Base-by-base conservation (phyloP, 2,888 invertebrate species). In the Agrochola lychnidis region DNA sequence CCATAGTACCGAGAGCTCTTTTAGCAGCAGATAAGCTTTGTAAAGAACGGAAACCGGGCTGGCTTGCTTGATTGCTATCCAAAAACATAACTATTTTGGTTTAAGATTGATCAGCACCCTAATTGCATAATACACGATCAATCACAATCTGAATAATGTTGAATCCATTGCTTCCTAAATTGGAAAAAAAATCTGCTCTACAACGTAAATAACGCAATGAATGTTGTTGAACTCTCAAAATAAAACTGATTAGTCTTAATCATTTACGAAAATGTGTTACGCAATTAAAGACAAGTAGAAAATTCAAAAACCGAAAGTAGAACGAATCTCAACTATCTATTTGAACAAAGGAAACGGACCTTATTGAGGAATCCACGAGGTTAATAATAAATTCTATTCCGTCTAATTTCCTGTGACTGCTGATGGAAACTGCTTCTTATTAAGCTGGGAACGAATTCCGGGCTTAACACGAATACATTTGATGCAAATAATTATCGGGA, bases 341-440 rank as follows among this genome's bases (percentile, higher is more conserved):
- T 70, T 16, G 12, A 82, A 82, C 64, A 57, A 42, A 68, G 42
- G n/a, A 25, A 66, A 53, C 19, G 25, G 22, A 56, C n/a, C 16
- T n/a, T 2, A 25, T 3, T 51, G 42, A 51, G 51, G 61, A 73
- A 62, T 62, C 30, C 7, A n/a, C 6, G 57, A 53, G 16, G 51
- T 70, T 82, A 78, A 78, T 81, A 36, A 69, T 56, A 78, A 68
- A 82, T 82, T 81, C 73, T 70, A 73, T 59, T 57, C 66, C 22
- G 66, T 73, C 45, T 69, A 67, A 82, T 67, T 73, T 36, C 22
- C 59, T 59, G n/a, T 45, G 64, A 30, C 57, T 68, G 63, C 57
- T 81, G 53, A 70, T 73, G 25, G 61, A n/a, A 57, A 57, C 69
- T 68, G 59, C 19, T 22, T 66, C 77, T 81, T 76, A 76, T 69